Evolutionary conservation across 2,113 vertebrate genomes (phyloP).

Genomic region (Falcunculus frontatus): DNA sequence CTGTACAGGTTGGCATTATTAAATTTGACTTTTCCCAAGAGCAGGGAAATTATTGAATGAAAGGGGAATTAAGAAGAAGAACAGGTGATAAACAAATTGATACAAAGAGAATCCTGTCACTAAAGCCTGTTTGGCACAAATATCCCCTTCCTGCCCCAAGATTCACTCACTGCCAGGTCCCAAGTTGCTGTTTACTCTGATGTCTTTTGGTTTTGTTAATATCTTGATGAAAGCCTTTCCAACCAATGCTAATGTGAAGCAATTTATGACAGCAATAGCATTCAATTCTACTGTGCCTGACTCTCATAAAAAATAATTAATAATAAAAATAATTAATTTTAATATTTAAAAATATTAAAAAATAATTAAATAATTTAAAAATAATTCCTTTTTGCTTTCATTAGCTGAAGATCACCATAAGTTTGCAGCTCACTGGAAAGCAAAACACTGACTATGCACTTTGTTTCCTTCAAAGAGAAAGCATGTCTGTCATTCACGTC

Average conservation of each 20-base stretch:
- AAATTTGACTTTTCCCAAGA: conserved; percentile 50
- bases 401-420: background rate
- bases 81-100: conserved; percentile 34
- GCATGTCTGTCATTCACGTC: background rate
- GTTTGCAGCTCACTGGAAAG: background rate
- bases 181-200: background rate
- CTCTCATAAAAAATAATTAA: background rate
- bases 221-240: background rate
- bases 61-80: conserved; percentile 32
- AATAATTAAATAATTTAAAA: background rate
- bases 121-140: background rate
- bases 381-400: conserved; percentile 18
- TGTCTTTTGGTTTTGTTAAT: background rate
- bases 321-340: background rate
- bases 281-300: background rate
- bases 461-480: conserved; percentile 9
- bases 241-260: background rate
- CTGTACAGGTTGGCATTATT: conserved; percentile 45
- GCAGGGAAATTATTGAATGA: conserved; percentile 47
- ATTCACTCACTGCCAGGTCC: background rate
- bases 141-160: background rate
- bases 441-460: background rate
- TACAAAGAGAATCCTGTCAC: background rate
- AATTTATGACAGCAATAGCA: background rate
- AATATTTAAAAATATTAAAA: no score